phyloP scores from a whole-genome alignment of 2,113 vertebrate genomes.

The Thymallus thymallus region DNA sequence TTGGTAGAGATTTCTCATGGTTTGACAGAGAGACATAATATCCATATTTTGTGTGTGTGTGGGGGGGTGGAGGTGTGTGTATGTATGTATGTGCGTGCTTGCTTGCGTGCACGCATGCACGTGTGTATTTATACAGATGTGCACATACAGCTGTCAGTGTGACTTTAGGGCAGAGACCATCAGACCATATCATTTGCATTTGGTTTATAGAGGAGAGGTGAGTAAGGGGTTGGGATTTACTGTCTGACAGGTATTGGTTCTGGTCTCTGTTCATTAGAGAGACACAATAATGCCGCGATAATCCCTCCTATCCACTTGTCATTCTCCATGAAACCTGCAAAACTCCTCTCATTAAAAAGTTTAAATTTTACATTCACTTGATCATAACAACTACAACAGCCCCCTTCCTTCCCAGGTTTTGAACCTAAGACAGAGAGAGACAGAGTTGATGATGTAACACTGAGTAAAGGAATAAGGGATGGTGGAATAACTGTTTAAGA shows the following conservation, averaged over 20 bases:
- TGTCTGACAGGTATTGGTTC: slow-evolving; percentile 49
- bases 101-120: neutral
- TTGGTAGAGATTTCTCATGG: slow-evolving; percentile 30
- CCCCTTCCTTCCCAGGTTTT: slow-evolving; percentile 1
- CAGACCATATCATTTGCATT: neutral
- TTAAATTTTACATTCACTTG: slow-evolving; percentile 2
- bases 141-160: neutral
- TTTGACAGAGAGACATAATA: neutral
- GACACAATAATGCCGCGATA: slow-evolving; percentile 39
- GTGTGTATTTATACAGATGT: slow-evolving; percentile 5
- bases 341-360: slow-evolving; percentile 6
- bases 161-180: too few species aligned
- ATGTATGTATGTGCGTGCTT: neutral
- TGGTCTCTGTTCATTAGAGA: slow-evolving; percentile 52
- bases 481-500: neutral
- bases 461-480: neutral
- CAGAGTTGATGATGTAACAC: slow-evolving; percentile 7
- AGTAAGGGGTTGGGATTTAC: slow-evolving; percentile 44
- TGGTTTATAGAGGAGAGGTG: slow-evolving; percentile 24
- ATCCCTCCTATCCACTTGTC: slow-evolving; percentile 14
- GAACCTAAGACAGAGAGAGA: neutral
- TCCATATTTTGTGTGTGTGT: neutral
- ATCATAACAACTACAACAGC: neutral
- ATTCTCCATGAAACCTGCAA: slow-evolving; percentile 1
- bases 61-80: neutral